Base-by-base conservation (phyloP, 2,888 invertebrate species). In the Aphrophora alni region DNA sequence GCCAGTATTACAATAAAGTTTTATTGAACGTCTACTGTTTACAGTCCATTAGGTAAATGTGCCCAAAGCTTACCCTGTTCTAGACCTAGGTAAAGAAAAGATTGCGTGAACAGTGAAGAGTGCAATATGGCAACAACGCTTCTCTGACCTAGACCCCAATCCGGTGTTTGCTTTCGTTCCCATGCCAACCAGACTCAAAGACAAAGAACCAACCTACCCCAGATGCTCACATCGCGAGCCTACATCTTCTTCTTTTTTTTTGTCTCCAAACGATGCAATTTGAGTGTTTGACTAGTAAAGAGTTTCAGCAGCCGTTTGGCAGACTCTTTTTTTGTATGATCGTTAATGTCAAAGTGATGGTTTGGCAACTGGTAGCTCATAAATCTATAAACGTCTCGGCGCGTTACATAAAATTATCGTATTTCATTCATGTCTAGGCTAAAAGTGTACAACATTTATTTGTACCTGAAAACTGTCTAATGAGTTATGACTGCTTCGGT, bases 161-260 rank as follows among this genome's bases (percentile, higher is more conserved):
- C 59, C 59, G 12, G 59, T 59, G 59, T 59, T 59, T 59, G 59
- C 59, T 59, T 59, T 59, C 4, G 59, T 59, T 59, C 59, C 59
- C 33, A 33, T 33, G 33, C 33, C 33, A 33, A 33, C 33, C 59
- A 59, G 59, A 59, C 59, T 59, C 21, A 59, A 59, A 59, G 59
- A 59, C 59, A 59, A 59, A 59, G 59, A 59, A 59, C 59, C 59
- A 59, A 59, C 59, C 59, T 59, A 59, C 59, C 59, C 59, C 59
- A 59, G 59, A 59, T 59, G 21, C 59, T 21, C 5, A 5, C 21
- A 4, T 5, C 59, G 5, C 21, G 1, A n/a, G 59, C 59, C 59
- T 59, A 59, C 59, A 59, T 59, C 7, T 33, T 33, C 5, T 33
- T 44, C 14, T 10, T 10, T 59, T 59, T 59, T 59, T 21, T 59